Base-by-base conservation (phyloP, 1,140 invertebrate genomes). In the Bacillus rossius region DNA sequence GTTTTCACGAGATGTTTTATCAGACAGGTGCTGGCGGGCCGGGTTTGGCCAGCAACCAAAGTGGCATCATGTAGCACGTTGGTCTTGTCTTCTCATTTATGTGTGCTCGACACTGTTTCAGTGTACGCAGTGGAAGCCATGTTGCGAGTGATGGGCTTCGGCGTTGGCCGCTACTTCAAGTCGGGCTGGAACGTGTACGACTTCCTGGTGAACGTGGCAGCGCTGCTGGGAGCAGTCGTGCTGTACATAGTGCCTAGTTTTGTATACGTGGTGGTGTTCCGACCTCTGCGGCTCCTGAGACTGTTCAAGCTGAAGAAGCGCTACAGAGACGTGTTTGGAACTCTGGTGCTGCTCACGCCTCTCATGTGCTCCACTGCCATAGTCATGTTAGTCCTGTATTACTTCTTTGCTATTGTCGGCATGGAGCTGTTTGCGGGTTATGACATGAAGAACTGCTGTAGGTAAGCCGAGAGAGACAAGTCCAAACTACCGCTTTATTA, bases 141-240 rank as follows among this genome's bases (percentile, higher is more conserved):
- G 1, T 68, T 89, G 0, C 88, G 91, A 68, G 82, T 92, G 41
- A 75, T 90, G 61, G 89, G 84, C 7, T 75, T 88, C 41, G 91
- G 91, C 19, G 75, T 86, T 45, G 66, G 67, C 10, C 79, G 81
- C 60, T 94, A 94, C 67, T 81, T 93, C 37, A 81, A 82, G 57
- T 89, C 86, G 43, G 90, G 89, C 10, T 95, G 92, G 92, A 94
- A 95, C 73, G 77, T 88, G 16, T 94, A 90, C 74, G 91, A 94
- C 71, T 78, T 93, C 40, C 75, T 82, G 26, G 87, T 90, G 3
- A 89, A 88, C 1, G 61, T 88, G 26, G 77, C 85, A 60, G 83
- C 84, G 3, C 65, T 90, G 7, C 69, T 84, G 42, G 88, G 87
- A 8, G 81, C 87, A 0, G 75, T 86, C 56, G 72, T 82, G 22